Evolutionary conservation across 2,888 invertebrate species (phyloP), one percentile per base, ranked within the genome.

Genomic region (Orthosia cruda): DNA sequence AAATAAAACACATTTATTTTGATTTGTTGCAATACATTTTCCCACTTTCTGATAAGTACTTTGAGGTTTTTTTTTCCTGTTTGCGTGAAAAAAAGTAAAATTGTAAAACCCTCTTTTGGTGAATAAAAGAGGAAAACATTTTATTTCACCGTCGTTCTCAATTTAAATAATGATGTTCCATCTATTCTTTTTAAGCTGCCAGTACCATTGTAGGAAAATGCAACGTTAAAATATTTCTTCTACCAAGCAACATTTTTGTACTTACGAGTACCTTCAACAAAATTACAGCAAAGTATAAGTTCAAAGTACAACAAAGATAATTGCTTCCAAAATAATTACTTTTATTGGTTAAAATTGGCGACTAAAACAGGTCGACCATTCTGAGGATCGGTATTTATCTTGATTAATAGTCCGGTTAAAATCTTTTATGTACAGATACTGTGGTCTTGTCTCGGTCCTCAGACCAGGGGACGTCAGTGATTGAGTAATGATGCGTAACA

Each of bases 401-500:
- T 88, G 81, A 88, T 88, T 89, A 82, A 88, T 87, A 77, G 80
- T 77, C 70, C n/a, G 76, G 86, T 89, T 86, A 81, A 85, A 88
- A 77, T 86, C 66, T 84, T 87, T 84, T 84, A 88, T 80, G 83
- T 81, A 77, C 49, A 76, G 72, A 82, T 76, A 71, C 81, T 71
- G 81, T 82, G 79, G 89, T 91, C 88, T 89, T 88, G 88, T 91
- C 88, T 89, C 89, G 88, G 87, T 84, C 85, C 83, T 81, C 71
- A 88, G 90, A 89, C 81, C 86, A 85, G 82, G 88, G 85, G 82
- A 85, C 88, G 88, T 74, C 77, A 83, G 83, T 88, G 88, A 92
- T 91, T 91, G 91, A 89, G 90, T 94, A 93, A 93, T 94, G 94
- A 92, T 89, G 91, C 93, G 91, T 92, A 92, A 91, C 92, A 90